Conservation (phyloP, 2,113 vertebrate genomes). For the Melanocharis versteri region DNA sequence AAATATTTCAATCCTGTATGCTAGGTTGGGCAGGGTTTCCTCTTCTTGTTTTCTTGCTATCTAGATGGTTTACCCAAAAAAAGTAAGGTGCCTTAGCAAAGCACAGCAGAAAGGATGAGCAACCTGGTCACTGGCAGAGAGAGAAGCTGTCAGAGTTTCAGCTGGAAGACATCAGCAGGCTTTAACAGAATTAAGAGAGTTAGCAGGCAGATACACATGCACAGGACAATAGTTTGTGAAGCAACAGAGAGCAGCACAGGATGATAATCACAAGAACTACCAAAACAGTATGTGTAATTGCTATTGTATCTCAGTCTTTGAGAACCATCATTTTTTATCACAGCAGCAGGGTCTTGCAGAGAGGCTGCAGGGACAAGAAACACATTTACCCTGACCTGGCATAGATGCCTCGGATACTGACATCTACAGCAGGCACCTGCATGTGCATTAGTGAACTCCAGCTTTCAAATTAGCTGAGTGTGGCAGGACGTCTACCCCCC, state of each 20-base stretch:
- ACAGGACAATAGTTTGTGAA: not conserved
- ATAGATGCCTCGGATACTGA: not conserved
- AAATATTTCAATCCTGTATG: not conserved
- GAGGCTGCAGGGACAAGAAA: not conserved
- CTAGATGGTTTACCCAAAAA: not conserved
- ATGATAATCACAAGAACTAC: not conserved
- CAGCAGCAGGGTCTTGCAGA: not conserved
- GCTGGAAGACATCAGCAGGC: not conserved
- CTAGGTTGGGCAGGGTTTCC: not conserved
- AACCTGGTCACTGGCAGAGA: not conserved
- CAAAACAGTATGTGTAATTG: not conserved
- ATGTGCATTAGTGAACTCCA: not conserved
- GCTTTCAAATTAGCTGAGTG: not conserved
- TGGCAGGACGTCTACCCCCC: too few relatives aligned
- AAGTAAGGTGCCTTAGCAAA: not conserved
- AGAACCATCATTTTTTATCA: not conserved
- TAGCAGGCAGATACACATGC: not conserved
- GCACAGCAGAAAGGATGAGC: not conserved
- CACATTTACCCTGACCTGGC: not conserved
- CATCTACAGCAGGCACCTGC: not conserved
- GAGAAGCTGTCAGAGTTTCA: not conserved
- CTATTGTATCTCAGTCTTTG: not conserved
- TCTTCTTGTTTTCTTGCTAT: not conserved
- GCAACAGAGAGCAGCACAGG: not conserved
- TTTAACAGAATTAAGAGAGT: not conserved